phyloP scores from a whole-genome alignment of 2,113 vertebrate species.

The Xiphorhynchus elegans region DNA sequence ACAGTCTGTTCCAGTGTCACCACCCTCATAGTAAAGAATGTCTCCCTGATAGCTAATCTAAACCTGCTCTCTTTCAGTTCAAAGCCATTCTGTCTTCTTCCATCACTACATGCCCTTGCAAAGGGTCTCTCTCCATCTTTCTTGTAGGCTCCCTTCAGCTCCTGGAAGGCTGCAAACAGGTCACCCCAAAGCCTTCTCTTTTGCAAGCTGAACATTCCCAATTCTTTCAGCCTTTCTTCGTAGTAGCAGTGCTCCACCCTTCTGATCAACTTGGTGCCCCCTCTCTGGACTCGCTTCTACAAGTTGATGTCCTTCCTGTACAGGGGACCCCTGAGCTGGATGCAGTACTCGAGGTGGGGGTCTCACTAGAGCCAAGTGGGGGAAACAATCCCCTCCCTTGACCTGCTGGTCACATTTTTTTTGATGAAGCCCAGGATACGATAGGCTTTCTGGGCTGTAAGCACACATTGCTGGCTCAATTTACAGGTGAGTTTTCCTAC shows the following conservation, averaged over 20 bases:
- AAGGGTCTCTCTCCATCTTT: neutral
- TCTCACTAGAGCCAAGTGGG: neutral
- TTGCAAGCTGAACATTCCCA: neutral
- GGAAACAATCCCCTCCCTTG: neutral
- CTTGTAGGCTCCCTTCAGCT: neutral
- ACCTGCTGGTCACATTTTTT: neutral
- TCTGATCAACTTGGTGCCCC: neutral
- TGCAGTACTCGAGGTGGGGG: neutral
- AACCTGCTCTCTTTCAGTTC: neutral
- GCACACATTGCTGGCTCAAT: neutral
- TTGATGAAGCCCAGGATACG: fast-evolving
- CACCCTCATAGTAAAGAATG: neutral
- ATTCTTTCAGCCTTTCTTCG: neutral
- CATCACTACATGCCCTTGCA: neutral
- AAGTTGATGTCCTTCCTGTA: neutral
- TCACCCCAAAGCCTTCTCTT: neutral
- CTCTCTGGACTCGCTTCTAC: neutral
- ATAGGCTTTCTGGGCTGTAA: neutral
- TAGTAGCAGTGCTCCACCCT: neutral
- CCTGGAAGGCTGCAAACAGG: too few species aligned
- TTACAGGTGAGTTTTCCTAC: neutral
- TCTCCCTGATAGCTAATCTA: neutral
- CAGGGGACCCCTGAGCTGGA: neutral
- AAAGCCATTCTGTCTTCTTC: neutral
- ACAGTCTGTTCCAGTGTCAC: neutral